Evolutionary conservation across 2,797 vertebrate genomes (phyloP), one percentile per base, ranked within the genome.

Genomic region (Pseudopleuronectes americanus): DNA sequence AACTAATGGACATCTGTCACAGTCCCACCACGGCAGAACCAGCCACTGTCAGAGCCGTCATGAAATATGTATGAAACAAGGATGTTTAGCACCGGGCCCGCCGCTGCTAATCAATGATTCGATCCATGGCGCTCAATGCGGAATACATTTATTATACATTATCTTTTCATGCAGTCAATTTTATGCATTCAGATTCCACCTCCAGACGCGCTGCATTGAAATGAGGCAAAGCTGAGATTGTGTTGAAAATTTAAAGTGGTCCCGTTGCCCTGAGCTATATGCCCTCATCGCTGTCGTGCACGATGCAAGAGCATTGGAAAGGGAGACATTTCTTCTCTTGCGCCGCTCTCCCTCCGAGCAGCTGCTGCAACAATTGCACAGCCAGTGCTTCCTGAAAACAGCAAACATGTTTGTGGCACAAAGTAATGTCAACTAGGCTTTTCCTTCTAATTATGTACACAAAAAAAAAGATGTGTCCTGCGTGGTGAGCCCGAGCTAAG

Each of bases 11-110:
- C 94, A 95, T 95, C 93, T 95, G 95, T 94, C 94, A 90, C 77
- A 71, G 88, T 94, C 92, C 92, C 93, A 80, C 61, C 73, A 91
- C 92, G 84, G 88, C 74, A 84, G 82, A 90, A 84, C 74, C 76
- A 52, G 84, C 80, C 86, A 70, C 84, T 84, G 87, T 89, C 86
- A 83, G 75, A 66, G 64, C 69, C 64, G 47, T 79, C 63, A 95
- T 95, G 88, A 95, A 95, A 95, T 93, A 95, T 95, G 91, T 85
- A 95, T 94, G 92, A 92, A 92, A 93, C 84, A 78, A 78, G 87
- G 89, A 90, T 92, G 87, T 90, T 92, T 86, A 89, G 85, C 84
- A 58, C 70, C 7, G 38, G 58, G 65, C 74, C 56, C 26, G 61
- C 65, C 60, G 31, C 70, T 64, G 69, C 84, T 88, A 92, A 93